These are phyloP conservation scores for Uria aalge DNA, from an alignment of 2,113 vertebrate species.

Conservation along the genomic window DNA sequence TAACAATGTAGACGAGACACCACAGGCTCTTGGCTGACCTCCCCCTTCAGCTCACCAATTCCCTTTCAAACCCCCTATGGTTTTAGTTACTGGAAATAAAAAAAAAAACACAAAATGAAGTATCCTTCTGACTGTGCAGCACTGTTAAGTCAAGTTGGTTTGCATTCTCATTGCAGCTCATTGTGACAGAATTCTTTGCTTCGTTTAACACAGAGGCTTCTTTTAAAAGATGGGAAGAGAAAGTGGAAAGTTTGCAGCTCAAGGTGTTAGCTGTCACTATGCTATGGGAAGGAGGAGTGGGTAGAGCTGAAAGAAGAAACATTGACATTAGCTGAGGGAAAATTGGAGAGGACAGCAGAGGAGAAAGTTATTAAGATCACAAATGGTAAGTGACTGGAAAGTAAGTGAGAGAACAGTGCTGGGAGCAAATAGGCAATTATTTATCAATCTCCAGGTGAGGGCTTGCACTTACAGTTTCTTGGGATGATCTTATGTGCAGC, in stretches of 20 bases:
- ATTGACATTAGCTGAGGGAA: not conserved
- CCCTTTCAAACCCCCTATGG: not conserved
- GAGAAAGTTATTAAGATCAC: not conserved
- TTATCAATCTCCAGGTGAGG: not conserved
- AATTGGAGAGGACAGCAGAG: not conserved
- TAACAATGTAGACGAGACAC: not conserved
- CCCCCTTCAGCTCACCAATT: not conserved
- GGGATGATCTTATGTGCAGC: not conserved
- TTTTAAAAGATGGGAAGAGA: not conserved
- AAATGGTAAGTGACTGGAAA: not conserved
- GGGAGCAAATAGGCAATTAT: not conserved
- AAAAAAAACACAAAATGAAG: not conserved
- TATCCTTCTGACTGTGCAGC: not conserved
- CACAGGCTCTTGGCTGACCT: not conserved
- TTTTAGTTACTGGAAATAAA: not conserved
- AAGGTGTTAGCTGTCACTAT: not conserved
- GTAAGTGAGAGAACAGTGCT: not conserved
- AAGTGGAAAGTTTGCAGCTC: not conserved
- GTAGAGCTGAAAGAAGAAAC: not conserved
- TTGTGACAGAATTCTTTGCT: not conserved
- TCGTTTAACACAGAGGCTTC: not conserved
- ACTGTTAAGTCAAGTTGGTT: not conserved
- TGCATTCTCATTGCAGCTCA: not conserved
- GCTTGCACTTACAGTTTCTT: not conserved
- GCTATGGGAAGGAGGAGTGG: not conserved